Evolutionary conservation across 1,140 invertebrate genomes (phyloP).

Genomic region (Ceratitis capitata): DNA sequence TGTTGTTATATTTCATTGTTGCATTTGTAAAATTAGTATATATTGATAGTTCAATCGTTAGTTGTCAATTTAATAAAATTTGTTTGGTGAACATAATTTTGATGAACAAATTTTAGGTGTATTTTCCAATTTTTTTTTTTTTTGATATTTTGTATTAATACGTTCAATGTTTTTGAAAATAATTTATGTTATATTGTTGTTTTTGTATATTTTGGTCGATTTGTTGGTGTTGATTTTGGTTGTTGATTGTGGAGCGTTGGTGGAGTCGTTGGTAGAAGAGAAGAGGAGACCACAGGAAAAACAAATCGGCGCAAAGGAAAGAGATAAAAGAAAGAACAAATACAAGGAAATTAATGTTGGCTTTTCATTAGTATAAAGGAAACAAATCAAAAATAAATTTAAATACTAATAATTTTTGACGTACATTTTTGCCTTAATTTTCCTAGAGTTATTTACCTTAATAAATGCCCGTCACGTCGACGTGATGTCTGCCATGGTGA

Average conservation of each 20-base stretch:
- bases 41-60: neutral
- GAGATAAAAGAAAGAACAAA: constrained; percentile 28
- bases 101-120: neutral
- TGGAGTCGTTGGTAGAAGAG: constrained; percentile 38
- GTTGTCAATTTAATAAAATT: neutral
- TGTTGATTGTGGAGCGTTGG: constrained; percentile 12
- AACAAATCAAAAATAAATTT: neutral
- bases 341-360: neutral
- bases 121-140: neutral
- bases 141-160: neutral
- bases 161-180: neutral
- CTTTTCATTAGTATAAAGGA: neutral
- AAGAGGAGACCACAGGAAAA: constrained; percentile 29
- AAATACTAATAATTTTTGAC: neutral
- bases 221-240: constrained; percentile 21
- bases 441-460: constrained; percentile 75
- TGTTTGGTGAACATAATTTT: neutral
- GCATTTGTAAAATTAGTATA: neutral
- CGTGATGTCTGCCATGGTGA: constrained; percentile 89
- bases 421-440: neutral
- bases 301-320: constrained; percentile 20
- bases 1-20: constrained; percentile 1
- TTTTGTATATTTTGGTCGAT: constrained; percentile 11
- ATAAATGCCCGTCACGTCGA: constrained; percentile 87
- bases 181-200: neutral